These are phyloP conservation scores for Crypturellus tataupa DNA, from an alignment of 2,797 vertebrate species.

Conservation along the genomic window DNA sequence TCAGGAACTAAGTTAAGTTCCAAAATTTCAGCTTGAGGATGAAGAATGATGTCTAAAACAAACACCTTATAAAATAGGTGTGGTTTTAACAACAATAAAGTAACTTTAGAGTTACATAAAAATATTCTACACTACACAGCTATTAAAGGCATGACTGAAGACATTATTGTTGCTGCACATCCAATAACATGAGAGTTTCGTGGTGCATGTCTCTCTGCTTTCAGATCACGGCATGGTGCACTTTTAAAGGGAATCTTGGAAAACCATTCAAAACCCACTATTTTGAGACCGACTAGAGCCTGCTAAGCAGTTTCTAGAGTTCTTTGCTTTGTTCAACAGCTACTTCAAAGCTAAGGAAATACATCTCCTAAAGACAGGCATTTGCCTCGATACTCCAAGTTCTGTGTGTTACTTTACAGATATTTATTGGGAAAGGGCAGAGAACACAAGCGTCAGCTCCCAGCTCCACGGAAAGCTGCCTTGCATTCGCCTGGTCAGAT, in stretches of 20 bases:
- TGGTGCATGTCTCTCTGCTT: background rate
- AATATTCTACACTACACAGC: background rate
- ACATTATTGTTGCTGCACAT: background rate
- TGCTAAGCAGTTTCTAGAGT: background rate
- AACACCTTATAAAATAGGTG: background rate
- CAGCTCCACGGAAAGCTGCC: background rate
- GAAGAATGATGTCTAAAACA: background rate
- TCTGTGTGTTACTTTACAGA: background rate
- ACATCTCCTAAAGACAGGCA: background rate
- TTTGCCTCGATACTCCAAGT: background rate
- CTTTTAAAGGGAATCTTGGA: background rate
- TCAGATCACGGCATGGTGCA: background rate
- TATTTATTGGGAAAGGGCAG: background rate
- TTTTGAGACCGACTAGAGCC: background rate
- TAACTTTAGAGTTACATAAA: background rate
- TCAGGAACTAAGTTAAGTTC: background rate
- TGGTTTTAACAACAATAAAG: background rate
- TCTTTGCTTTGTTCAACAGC: background rate
- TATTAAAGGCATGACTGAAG: background rate
- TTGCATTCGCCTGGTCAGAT: background rate
- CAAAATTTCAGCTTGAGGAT: background rate
- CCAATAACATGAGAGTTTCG: background rate
- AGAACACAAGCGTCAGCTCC: background rate
- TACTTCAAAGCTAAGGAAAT: conserved; percentile 1
- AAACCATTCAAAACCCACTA: background rate